Evolutionary conservation across 2,888 invertebrate genomes (phyloP), one percentile per base, ranked within the genome.

Genomic region (Orgyia antiqua): DNA sequence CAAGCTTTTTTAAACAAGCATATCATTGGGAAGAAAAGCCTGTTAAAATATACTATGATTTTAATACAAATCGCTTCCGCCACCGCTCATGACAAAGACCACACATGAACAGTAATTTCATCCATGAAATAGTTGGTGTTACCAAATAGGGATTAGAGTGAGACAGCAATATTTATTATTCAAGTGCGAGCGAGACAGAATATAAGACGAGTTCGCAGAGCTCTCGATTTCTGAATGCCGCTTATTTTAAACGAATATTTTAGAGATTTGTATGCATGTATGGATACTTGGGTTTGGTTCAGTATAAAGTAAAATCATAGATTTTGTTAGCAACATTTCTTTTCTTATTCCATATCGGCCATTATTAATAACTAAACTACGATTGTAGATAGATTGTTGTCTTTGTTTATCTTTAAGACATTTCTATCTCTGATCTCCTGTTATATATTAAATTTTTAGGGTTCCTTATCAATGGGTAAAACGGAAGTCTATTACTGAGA

Each of bases 121-220:
- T 82, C 83, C 83, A 80, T 86, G 84, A 84, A 86, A 84, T 83
- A 86, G 84, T 86, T 83, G 83, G 78, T 75, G 80, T 80, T 84
- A 83, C 84, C 83, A 83, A 86, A 86, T 82, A 79, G 74, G 84
- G 83, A 79, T 83, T 80, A 82, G 83, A 86, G 63, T 20, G 74
- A 58, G 82, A 83, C 53, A 37, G 63, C 9, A 42, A 51, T 15
- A 12, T 18, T 10, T 10, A 4, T n/a, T 4, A 11, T 9, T 19
- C 31, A 41, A 12, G 72, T 43, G 64, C 52, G 68, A 80, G 61
- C 19, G 66, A 54, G 64, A 65, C 45, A 30, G 26, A 20, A 26
- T 5, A 24, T 8, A 8, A 23, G 13, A 10, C 39, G 18, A 38
- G 50, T 59, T 59, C 47, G 51, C 51, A 51, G 62, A 55, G 57